Evolutionary conservation across 2,888 invertebrate genomes (phyloP), one percentile per base, ranked within the genome.

Genomic region (Athalia rosae): DNA sequence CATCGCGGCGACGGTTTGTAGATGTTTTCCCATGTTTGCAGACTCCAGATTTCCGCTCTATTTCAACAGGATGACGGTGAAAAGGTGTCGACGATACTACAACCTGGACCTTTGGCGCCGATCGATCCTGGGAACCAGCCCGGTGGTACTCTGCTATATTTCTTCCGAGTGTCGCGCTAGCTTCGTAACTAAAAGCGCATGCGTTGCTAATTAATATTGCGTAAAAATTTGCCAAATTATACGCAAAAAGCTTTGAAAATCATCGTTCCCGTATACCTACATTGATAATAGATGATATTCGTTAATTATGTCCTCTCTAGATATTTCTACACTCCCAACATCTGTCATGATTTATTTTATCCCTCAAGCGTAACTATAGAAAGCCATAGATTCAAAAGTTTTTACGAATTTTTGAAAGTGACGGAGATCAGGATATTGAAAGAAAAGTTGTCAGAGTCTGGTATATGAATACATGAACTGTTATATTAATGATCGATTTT

Each of bases 1-100:
- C 89, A 95, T 94, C 47, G 94, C 93, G 61, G 95, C 94, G 81
- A 94, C 93, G 81, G 94, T 94, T 89, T 94, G 94, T 82, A 95
- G 91, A 85, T 93, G 92, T 87, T 94, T 94, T n/a, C 93, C 93
- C 95, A 95, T 95, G 81, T 82, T 88, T 28, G 50, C 76, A 79
- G 47, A 62, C 11, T 48, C 48, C 61, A 74, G 28, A 61, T 59
- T 74, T 62, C 48, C 74, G 61, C 15, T 11, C 50, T 61, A 43
- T 45, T 74, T 73, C 11, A 15, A 58, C 9, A 58, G n/a, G 71
- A 56, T 13, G 43, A 58, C 58, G 41, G 58, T 71, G 71, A 48
- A 74, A 50, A 58, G 41, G 50, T 56, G 28, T 41, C 74, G 74
- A 48, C 61, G 59, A 56, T 11, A 61, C 74, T 74, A 61, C 13